Evolutionary conservation across 2,888 invertebrate genomes (phyloP), one percentile per base, ranked within the genome.

Genomic region (Gymnocheta viridis): DNA sequence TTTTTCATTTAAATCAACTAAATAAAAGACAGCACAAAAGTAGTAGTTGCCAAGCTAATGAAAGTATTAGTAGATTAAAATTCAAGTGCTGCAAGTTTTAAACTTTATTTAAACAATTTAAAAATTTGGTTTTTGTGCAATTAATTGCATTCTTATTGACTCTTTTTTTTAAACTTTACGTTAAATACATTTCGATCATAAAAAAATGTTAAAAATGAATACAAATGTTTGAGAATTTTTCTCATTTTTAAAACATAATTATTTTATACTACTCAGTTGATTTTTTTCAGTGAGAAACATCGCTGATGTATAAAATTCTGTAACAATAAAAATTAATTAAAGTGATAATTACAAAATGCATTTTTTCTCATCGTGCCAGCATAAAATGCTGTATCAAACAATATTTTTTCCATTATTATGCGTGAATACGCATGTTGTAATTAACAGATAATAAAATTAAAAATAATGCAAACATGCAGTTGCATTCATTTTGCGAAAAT

Each of bases 271-370:
- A 35, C 35, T 41, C 76, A 44, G 22, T 56, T 22, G 38, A 14
- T 14, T 60, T 67, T 72, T 70, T 14, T 41, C 54, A 51, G 47
- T 10, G 14, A n/a, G 62, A 69, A 74, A 54, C 32, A 47, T 66
- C 19, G 73, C 77, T 77, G 76, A 77, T 84, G 80, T 81, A 77
- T 77, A 54, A 81, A 73, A 81, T 84, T 81, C 67, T 73, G 80
- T 73, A 77, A 84, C 84, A 84, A 84, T 84, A 76, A 77, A 84
- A 84, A 81, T 81, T 84, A 84, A 84, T 84, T 84, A 84, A 84
- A 81, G 72, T 84, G 84, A 84, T 84, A 84, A 84, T 84, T 84
- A 81, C 80, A 62, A 73, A 84, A 84, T 27, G 64, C 24, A 56
- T 56, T 72, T 79, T 79, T 70, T 79, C 44, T 22, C 58, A 72